Evolutionary conservation across 2,888 invertebrate genomes (phyloP).

Genomic region (Diplazon laetatorius): DNA sequence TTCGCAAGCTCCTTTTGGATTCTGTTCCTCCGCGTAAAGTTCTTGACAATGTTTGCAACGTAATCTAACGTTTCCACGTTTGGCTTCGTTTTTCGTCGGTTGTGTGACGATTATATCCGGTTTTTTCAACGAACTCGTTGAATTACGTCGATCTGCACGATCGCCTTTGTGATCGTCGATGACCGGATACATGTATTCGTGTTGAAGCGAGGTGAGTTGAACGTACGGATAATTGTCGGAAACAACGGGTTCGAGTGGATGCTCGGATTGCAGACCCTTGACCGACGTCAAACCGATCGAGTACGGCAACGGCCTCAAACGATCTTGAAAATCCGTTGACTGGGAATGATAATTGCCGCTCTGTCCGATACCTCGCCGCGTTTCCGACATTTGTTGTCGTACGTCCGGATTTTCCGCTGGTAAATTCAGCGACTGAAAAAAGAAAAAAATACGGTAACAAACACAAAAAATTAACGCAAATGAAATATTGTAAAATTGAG

Average conservation of each 20-base stretch:
- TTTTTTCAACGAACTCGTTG: slow-evolving; percentile 86
- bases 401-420: slow-evolving; percentile 91
- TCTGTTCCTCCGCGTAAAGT: slow-evolving; percentile 91
- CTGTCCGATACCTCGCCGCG: slow-evolving; percentile 73
- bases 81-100: slow-evolving; percentile 80
- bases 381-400: slow-evolving; percentile 86
- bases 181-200: slow-evolving; percentile 94
- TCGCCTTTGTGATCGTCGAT: slow-evolving; percentile 84
- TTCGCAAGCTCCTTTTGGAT: slow-evolving; percentile 93
- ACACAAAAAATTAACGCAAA: too few relatives aligned
- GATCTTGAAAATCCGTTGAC: slow-evolving; percentile 76
- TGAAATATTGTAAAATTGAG: background rate
- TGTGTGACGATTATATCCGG: slow-evolving; percentile 84
- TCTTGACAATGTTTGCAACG: slow-evolving; percentile 90
- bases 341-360: slow-evolving; percentile 77
- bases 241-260: slow-evolving; percentile 68
- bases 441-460: slow-evolving; percentile 51
- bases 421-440: slow-evolving; percentile 91
- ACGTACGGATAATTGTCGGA: slow-evolving; percentile 92
- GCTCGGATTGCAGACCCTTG: slow-evolving; percentile 65
- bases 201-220: slow-evolving; percentile 89
- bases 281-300: slow-evolving; percentile 72
- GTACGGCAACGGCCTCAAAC: slow-evolving; percentile 78
- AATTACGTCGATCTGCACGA: slow-evolving; percentile 77
- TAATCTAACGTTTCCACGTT: slow-evolving; percentile 81